Evolutionary conservation across 2,888 invertebrate genomes (phyloP).

Genomic region (Drosophila paracracens): DNA sequence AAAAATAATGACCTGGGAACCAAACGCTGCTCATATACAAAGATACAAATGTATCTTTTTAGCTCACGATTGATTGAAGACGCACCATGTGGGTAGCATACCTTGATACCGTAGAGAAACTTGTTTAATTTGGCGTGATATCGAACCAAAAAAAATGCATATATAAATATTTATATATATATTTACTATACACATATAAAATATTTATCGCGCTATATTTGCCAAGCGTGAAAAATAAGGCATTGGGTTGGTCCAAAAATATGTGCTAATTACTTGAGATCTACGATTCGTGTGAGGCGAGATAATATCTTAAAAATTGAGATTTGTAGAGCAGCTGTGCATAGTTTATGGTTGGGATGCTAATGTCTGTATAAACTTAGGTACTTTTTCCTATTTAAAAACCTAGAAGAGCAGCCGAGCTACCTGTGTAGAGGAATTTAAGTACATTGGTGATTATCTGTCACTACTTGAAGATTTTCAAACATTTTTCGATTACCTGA

Average conservation of each 20-base stretch:
- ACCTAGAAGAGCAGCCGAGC: conserved; percentile 5
- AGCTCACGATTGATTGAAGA: conserved; percentile 30
- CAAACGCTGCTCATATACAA: conserved; percentile 10
- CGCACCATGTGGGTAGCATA: conserved; percentile 32
- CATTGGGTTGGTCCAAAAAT: conserved; percentile 24
- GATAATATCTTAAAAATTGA: conserved; percentile 5
- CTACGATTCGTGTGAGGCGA: background rate
- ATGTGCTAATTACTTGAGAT: conserved; percentile 46
- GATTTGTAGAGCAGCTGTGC: conserved; percentile 5
- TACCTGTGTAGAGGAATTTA: conserved; percentile 10
- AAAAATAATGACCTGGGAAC: conserved; percentile 60
- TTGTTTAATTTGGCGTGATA: conserved; percentile 61
- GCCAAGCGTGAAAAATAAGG: conserved; percentile 6
- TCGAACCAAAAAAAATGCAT: conserved; percentile 20
- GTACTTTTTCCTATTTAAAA: conserved; percentile 19
- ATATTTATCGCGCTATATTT: conserved; percentile 25
- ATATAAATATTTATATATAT: conserved; percentile 8
- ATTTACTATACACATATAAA: conserved; percentile 10
- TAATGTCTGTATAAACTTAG: background rate
- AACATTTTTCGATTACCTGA: background rate
- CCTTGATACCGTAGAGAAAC: conserved; percentile 45
- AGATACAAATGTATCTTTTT: conserved; percentile 42
- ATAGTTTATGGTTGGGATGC: background rate
- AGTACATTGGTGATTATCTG: background rate
- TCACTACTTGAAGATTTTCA: background rate